Percentiles rank a stretch among this genome's conserved stretches.
Conservation (phyloP, 2,113 vertebrate genomes). For the Nothobranchius furzeri region DNA sequence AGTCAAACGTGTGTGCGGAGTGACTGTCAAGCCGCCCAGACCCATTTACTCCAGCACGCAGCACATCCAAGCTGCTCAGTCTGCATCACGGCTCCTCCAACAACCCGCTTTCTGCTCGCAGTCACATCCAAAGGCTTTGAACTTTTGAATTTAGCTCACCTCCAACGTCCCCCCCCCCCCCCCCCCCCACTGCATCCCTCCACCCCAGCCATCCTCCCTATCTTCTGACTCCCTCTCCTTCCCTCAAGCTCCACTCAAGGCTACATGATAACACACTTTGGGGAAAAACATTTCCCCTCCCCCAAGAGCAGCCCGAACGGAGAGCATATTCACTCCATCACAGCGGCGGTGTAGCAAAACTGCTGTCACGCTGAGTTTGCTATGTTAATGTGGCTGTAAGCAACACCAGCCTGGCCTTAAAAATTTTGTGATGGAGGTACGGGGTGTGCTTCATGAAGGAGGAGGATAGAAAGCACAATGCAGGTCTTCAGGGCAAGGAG, state of each 20-base stretch:
- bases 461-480: constrained; percentile 29
- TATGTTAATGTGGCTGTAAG: constrained; percentile 68
- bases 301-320: constrained; percentile 53
- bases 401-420: constrained; percentile 39
- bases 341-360: constrained; percentile 69
- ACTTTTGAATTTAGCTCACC: constrained; percentile 63
- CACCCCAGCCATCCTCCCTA: constrained; percentile 32
- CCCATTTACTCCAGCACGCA: constrained; percentile 49
- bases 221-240: constrained; percentile 28
- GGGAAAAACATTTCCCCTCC: constrained; percentile 58
- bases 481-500: background rate
- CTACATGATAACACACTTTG: constrained; percentile 71
- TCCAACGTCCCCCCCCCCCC: constrained; percentile 31
- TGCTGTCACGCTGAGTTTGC: constrained; percentile 69
- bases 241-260: constrained; percentile 63
- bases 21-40: constrained; percentile 60
- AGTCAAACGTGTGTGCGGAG: constrained; percentile 59
- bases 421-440: constrained; percentile 39
- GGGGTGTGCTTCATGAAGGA: constrained; percentile 29
- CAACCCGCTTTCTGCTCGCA: constrained; percentile 31
- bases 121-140: constrained; percentile 66
- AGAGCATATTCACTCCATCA: constrained; percentile 71
- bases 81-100: constrained; percentile 44
- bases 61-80: constrained; percentile 30
- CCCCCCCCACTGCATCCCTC: constrained; percentile 26